Base-by-base conservation (phyloP, 2,113 vertebrate species). In the Grammomys surdaster region DNA sequence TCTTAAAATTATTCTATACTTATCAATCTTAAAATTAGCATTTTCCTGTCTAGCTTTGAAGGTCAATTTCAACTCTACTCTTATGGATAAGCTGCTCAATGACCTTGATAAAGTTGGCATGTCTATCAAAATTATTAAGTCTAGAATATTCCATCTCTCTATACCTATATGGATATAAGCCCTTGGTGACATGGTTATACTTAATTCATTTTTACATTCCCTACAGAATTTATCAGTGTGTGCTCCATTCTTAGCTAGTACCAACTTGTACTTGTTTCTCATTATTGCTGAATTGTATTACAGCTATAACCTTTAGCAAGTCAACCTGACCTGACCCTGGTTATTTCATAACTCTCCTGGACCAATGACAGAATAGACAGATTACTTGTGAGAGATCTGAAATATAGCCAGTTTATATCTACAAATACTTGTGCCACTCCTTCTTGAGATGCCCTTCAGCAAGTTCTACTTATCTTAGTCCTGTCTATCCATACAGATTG, bases 11-110 rank as follows among this genome's bases (percentile, higher is more conserved):
- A 93, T 95, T 73, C 94, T 94, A 86, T 92, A 92, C 75, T 95
- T 96, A 97, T 96, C 95, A 96, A 51, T 88, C 90, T 92, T 97
- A 96, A 97, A 97, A 95, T 96, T 96, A 96, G 76, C 80, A 94
- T 95, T 80, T 95, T 56, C 58, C 54, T 40, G 36, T 95, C 75
- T 90, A 73, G 40, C 86, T 85, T 76, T 86, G 80, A 97, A 97
- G 91, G 85, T 96, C 90, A 97, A 63, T 94, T 95, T 95, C 88
- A 46, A 51, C n/a, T 88, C 63, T 93, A 92, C 36, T 48, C 51
- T 72, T 84, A 43, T 93, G 48, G 72, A 93, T 13, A 95, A 63
- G 19, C 14, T 94, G 31, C 89, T 89, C 58, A 48, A 85, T 81
- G 80, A 78, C 24, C 75, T 90, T 93, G 82, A 78, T 70, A 96